A percentile compares a stretch with the other conserved stretches of the same genome.
phyloP scores from a whole-genome alignment of 1,140 invertebrate species.

The Euborellia annulipes region DNA sequence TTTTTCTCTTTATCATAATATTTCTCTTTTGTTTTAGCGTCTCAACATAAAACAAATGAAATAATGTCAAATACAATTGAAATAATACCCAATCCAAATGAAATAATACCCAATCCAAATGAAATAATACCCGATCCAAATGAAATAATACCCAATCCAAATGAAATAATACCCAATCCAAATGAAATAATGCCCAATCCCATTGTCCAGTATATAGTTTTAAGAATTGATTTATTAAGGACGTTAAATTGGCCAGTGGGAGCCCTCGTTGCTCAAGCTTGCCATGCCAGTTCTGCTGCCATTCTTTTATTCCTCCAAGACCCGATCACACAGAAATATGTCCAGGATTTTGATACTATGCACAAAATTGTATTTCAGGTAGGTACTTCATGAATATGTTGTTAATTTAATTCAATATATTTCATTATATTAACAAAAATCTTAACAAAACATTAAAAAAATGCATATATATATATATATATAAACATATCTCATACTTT shows the following conservation, averaged over 20 bases:
- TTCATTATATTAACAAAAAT: background rate
- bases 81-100: no score
- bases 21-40: no score
- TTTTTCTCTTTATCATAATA: no score
- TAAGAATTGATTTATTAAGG: conserved; percentile 55
- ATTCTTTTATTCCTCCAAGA: conserved; percentile 64
- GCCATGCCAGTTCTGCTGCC: conserved; percentile 79
- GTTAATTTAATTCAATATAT: conserved; percentile 23
- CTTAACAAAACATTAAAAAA: no score
- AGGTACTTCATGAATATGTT: conserved; percentile 19
- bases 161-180: no score
- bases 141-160: no score
- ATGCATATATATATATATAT: no score
- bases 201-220: conserved; percentile 64
- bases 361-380: conserved; percentile 85
- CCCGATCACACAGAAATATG: conserved; percentile 55
- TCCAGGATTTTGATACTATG: conserved; percentile 80
- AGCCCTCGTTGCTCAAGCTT: conserved; percentile 84
- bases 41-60: no score
- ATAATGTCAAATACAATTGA: no score
- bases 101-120: no score
- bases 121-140: no score
- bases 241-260: conserved; percentile 72
- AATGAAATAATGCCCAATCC: conserved; percentile 1
- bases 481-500: background rate